phyloP scores from a whole-genome alignment of 1,140 invertebrate genomes.

The Calephelis nemesis region DNA sequence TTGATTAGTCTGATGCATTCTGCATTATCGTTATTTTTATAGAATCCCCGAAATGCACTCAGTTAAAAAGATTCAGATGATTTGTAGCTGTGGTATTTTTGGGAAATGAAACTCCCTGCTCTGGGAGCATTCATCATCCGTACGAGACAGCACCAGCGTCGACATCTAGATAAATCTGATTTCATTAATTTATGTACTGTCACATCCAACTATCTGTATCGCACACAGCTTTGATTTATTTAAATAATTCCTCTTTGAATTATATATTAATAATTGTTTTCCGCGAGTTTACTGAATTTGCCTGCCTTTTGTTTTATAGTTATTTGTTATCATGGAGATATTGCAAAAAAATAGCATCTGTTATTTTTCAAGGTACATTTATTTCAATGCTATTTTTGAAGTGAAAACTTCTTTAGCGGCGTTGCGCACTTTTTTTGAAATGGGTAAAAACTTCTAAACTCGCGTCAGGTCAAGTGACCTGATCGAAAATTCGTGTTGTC shows the following conservation, averaged over 20 bases:
- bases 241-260: constrained; percentile 3
- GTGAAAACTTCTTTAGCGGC: too few species aligned
- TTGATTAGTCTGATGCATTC: too few species aligned
- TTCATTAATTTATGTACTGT: constrained; percentile 16
- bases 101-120: constrained; percentile 12
- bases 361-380: too few species aligned
- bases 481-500: too few species aligned
- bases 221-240: not conserved
- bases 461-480: too few species aligned
- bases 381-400: too few species aligned
- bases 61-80: constrained; percentile 11
- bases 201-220: constrained; percentile 4
- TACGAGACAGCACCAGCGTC: constrained; percentile 8
- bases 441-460: too few species aligned
- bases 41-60: not conserved
- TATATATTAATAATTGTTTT: not conserved
- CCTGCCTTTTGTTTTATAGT: too few species aligned
- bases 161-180: constrained; percentile 18
- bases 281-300: not conserved
- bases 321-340: too few species aligned
- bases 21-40: not conserved
- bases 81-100: constrained; percentile 16
- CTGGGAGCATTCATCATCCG: constrained; percentile 9
- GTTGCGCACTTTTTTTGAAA: too few species aligned
- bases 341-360: too few species aligned